A percentile compares a stretch with the other conserved stretches of the same genome.
Conservation (phyloP, 2,113 vertebrate genomes). For the Recurvirostra avosetta region DNA sequence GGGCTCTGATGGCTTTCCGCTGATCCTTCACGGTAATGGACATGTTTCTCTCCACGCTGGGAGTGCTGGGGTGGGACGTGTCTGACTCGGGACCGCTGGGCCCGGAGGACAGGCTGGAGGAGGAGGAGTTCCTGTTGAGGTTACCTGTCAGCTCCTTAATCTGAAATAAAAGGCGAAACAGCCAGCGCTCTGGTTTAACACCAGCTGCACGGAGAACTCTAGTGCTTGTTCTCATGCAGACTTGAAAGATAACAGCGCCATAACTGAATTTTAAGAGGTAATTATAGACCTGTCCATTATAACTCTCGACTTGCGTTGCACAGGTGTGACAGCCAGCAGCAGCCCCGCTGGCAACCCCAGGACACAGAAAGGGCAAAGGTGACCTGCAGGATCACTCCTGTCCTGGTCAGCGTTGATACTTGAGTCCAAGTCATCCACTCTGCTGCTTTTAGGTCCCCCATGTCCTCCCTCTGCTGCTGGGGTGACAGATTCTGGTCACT, state of each 20-base stretch:
- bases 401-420: neutral
- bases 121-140: constrained; percentile 89
- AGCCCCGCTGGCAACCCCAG: neutral
- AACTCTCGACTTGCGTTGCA: neutral
- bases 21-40: constrained; percentile 80
- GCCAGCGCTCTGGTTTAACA: neutral
- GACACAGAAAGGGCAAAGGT: neutral
- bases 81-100: constrained; percentile 89
- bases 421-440: neutral
- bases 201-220: neutral
- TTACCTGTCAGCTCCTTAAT: constrained; percentile 97
- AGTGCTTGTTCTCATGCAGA: neutral
- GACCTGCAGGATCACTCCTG: neutral
- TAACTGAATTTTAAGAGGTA: constrained; percentile 1
- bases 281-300: neutral
- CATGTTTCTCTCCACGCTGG: constrained; percentile 75
- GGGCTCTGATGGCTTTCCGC: constrained; percentile 87
- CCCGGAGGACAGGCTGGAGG: constrained; percentile 88
- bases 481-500: neutral
- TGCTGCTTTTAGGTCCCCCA: neutral
- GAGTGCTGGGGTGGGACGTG: constrained; percentile 80
- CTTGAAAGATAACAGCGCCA: neutral
- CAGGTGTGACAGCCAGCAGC: neutral
- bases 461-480: neutral
- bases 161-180: constrained; percentile 71